Evolutionary conservation across 2,113 vertebrate genomes (phyloP).

Genomic region (Limnothrissa miodon): DNA sequence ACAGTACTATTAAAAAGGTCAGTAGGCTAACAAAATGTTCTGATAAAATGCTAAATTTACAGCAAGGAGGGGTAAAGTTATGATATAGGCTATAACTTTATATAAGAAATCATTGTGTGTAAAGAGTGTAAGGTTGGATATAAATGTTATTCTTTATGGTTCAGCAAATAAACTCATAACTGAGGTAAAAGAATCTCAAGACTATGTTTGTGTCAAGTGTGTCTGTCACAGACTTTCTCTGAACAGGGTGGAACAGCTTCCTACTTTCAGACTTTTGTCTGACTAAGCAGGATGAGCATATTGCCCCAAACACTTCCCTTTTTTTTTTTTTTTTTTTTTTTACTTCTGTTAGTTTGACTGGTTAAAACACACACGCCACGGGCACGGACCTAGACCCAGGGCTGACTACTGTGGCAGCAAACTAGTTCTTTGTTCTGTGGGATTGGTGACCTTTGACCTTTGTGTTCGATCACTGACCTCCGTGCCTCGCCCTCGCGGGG

Average conservation of each 20-base stretch:
- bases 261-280: conserved; percentile 44
- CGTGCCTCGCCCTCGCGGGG: conserved; percentile 38
- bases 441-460: conserved; percentile 53
- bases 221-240: conserved; percentile 28
- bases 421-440: conserved; percentile 6
- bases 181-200: neutral
- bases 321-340: neutral
- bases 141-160: no score
- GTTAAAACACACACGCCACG: neutral
- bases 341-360: neutral
- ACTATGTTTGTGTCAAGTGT: neutral
- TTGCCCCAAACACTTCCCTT: neutral
- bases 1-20: no score
- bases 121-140: no score
- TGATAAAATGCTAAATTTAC: no score
- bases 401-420: neutral
- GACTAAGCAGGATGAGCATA: neutral
- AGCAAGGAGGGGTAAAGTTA: no score
- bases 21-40: no score
- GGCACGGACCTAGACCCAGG: neutral
- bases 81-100: no score
- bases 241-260: conserved; percentile 43
- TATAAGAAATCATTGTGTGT: no score
- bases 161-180: neutral
- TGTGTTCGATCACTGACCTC: conserved; percentile 44